Base-by-base conservation (phyloP, 2,797 vertebrate genomes). In the Oryzias sinensis region DNA sequence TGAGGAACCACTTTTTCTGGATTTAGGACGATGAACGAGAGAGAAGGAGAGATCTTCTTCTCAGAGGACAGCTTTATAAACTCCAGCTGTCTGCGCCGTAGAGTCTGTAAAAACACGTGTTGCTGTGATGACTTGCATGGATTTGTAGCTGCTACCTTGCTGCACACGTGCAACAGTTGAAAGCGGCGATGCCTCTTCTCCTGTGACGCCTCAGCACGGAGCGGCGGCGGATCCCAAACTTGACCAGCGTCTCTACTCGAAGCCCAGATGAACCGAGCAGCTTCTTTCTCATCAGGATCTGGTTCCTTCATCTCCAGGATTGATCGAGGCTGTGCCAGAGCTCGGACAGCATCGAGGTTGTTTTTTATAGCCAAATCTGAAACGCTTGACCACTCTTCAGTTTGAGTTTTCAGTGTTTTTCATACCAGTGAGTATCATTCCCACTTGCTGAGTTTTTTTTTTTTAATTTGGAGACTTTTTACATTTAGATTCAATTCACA, bases 71-170 rank as follows among this genome's bases (percentile, higher is more conserved):
- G 53, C 49, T 62, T 62, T 68, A 16, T 55, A 68, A 76, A 74
- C 76, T 79, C 74, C 80, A 80, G 81, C 77, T 78, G 67, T 82
- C 72, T 29, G 59, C 77, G 59, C 52, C 51, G 80, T 65, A 14
- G 49, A 40, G 56, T 74, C 69, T 70, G 75, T 83, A 83, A 74
- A 85, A 88, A 81, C 86, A 87, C 85, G 82, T 86, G 89, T 87
- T 85, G 83, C 81, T 77, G 80, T 46, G 76, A 77, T 85, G 83
- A 80, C 62, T 78, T 18, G 58, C 57, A 16, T 33, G 7, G 52
- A 29, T 37, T 24, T 29, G 5, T 42, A 51, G 54, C 71, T 47
- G 53, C 62, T 43, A 4, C 68, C 51, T 51, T 5, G 5, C 60
- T 17, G 57, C 37, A 17, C 20, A 6, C 6, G 25, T 43, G 33